Evolutionary conservation across 2,888 invertebrate species (phyloP), one percentile per base, ranked within the genome.

Genomic region (Platycheirus rosarum): DNA sequence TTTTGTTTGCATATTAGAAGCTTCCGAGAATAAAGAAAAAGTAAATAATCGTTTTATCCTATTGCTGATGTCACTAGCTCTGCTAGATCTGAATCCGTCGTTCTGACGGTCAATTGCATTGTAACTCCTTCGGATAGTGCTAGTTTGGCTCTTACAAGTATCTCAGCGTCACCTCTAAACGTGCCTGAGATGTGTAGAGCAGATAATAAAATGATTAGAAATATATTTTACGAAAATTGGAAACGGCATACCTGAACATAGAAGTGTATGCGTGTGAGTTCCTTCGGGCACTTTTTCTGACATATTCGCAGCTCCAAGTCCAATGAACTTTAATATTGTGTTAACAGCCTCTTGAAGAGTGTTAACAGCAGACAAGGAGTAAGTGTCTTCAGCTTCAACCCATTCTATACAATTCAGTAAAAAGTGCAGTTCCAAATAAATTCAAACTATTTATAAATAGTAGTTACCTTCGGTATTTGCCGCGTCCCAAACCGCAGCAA

Each of bases 101-200:
- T 96, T 48, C 98, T 92, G 0, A 98, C 96, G 0, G 97, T 95
- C 65, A 99, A 91, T 89, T 97, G 96, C 96, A 99, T 97, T 2
- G 97, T 97, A 0, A 98, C 96, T n/a, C 95, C 95, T 29, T 92
- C 93, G 37, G 93, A 93, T 26, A 92, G 88, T 0, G 94, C 93
- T n/a, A 97, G 92, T 89, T 97, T 96, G 2, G 97, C 95, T 78
- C 96, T 92, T 0, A 97, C 96, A 66, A 98, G 91, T 29, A 98
- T 95, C 74, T 98, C 97, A 65, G 95, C 94, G 0, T 97, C 97
- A 0, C 97, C 97, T 71, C 99, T 93, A 89, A 97, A 99, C 20
- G 96, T 92, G 6, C 98, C 96, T 92, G 85, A 53, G 87, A 8
- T 7, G 8, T 32, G 0, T 7, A 4, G 18, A 13, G 7, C 14